Evolutionary conservation across 2,888 invertebrate genomes (phyloP), one percentile per base, ranked within the genome.

Genomic region (Tromatobia lineatoria): DNA sequence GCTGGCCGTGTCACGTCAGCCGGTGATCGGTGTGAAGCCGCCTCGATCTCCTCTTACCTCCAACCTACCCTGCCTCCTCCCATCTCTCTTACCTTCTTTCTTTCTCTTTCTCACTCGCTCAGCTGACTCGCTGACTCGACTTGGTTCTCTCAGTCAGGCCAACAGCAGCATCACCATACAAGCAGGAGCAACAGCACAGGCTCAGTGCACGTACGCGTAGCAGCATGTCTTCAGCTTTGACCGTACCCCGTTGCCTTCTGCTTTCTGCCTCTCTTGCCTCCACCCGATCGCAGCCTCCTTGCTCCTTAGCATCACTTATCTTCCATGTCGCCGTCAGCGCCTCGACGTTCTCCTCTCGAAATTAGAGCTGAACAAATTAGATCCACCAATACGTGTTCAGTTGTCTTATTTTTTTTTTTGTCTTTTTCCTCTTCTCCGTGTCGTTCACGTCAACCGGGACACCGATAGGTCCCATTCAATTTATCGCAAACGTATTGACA

Each of bases 11-110:
- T 91, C 91, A 91, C 90, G 91, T 90, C 88, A 90, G 88, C 87
- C 90, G 89, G 88, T 89, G 91, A 91, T 91, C 91, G 91, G 90
- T 88, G 89, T 90, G 90, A 91, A 91, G 89, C 89, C 89, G 89
- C 90, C 89, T 90, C 89, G 87, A 87, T 87, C 86, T 87, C 86
- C 88, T 88, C 88, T 86, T 87, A 83, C 82, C 86, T 87, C 78
- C 84, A 75, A 84, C 80, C 84, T 74, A 84, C 84, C 77, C 81
- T 78, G 73, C 74, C 78, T 75, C 81, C 81, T 78, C 61, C 78
- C 78, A 61, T 82, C 75, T 80, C 80, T 66, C 76, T 82, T 67
- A 50, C 64, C 64, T 70, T 66, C 61, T 54, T 50, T 59, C 61
- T 20, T 80, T 80, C 75, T 25, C 59, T 64, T 57, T 57, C 50